These are phyloP conservation scores for Turdus rufiventris DNA, from an alignment of 2,113 vertebrate species.

Conservation along the genomic window DNA sequence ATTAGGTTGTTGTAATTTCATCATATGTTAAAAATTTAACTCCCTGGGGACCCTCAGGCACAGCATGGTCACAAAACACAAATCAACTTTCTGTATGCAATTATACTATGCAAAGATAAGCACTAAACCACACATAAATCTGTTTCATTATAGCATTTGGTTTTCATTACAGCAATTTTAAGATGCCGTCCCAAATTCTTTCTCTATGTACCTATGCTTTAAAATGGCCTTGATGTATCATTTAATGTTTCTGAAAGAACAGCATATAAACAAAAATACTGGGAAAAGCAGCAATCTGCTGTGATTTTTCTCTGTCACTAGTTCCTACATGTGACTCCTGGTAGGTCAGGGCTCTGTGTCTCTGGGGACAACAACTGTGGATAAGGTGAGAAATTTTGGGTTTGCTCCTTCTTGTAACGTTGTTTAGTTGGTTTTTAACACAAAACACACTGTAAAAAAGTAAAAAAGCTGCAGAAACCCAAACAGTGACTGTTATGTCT, in stretches of 20 bases:
- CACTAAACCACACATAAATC: background rate
- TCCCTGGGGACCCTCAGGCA: background rate
- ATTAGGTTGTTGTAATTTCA: background rate
- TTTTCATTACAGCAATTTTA: background rate
- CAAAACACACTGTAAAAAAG: background rate
- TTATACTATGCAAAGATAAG: background rate
- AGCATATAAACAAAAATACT: background rate
- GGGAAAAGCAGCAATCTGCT: background rate
- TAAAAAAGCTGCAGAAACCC: background rate
- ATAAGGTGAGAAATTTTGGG: background rate
- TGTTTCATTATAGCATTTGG: background rate
- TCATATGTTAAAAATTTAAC: background rate
- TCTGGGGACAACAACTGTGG: fast-evolving
- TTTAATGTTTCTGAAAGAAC: background rate
- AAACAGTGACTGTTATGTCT: background rate
- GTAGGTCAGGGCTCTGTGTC: background rate
- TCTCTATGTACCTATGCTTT: background rate
- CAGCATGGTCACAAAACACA: background rate
- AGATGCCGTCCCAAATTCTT: background rate
- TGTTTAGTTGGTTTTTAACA: background rate
- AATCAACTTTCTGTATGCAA: background rate
- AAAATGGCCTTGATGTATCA: background rate
- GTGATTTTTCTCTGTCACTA: background rate
- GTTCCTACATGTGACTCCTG: background rate
- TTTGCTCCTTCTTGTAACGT: background rate